Base-by-base conservation (phyloP, 2,888 invertebrate species). In the Caenorhabditis macrosperma region DNA sequence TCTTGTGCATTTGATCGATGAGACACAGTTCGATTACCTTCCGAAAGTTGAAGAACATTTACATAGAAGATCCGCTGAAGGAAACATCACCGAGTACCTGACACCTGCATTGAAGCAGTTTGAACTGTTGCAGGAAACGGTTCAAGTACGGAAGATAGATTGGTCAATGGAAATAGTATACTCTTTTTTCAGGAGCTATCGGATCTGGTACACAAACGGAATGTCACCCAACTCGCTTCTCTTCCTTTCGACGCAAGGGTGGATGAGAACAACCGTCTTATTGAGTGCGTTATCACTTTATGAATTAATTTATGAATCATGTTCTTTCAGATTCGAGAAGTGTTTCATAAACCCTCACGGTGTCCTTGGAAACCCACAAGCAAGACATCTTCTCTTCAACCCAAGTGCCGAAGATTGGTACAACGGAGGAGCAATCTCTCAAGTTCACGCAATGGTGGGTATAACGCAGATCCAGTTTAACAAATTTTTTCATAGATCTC, bases 261-360 rank as follows among this genome's bases (percentile, higher is more conserved):
- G 0, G 35, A 57, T 30, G 57, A 61, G 35, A 77, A 77, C 10
- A 63, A 69, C 30, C 26, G 57, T 12, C 44, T 77, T 5, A 69
- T 77, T 0, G 77, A 77, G 77, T 77, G 22, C 24, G 54, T 35
- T 15, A 35, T 22, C 26, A 2, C 12, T 38, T 2, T 38, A 38
- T 9, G 12, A 5, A 2, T 38, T 38, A 12, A 2, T 15, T 12
- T 38, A 38, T 9, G 5, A 9, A 33, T 33, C 5, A 33, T 5
- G 7, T 20, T 22, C 33, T 54, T 75, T 61, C 46, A 78, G 78
- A 61, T 80, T 92, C 52, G 91, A 92, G 59, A 86, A 91, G 78
- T 89, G 90, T 35, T 91, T 92, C 78, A 88, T 92, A 5, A 90
- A 91, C 63, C 90, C 90, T 1, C 82, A 85, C 7, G 91, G 91